phyloP scores from a whole-genome alignment of 2,797 vertebrate genomes.

The Trachops cirrhosus region DNA sequence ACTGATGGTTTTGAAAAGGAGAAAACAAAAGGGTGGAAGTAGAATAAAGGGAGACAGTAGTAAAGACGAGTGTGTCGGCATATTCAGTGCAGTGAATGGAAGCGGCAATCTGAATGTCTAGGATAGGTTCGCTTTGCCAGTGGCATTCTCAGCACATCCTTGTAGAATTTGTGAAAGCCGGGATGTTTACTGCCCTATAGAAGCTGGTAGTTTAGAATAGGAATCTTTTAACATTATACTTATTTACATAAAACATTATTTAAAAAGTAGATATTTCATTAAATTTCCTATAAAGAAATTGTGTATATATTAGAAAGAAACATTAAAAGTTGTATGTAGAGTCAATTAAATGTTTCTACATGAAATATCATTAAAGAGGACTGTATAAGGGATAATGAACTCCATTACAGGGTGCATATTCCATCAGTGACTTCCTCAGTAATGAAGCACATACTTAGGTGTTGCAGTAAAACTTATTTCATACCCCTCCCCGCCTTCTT shows the following conservation, averaged over 20 bases:
- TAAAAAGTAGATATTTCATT: slow-evolving; percentile 2
- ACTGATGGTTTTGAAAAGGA: neutral
- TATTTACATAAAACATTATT: neutral
- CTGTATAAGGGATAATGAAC: neutral
- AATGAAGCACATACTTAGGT: neutral
- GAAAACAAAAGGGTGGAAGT: neutral
- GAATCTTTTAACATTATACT: neutral
- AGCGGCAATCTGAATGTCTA: neutral
- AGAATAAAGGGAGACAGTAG: neutral
- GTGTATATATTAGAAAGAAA: neutral
- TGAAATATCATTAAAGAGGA: neutral
- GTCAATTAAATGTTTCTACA: neutral
- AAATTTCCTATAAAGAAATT: neutral
- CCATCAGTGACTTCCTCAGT: neutral
- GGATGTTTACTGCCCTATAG: neutral
- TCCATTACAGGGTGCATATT: neutral
- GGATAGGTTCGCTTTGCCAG: neutral
- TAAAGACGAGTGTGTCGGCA: neutral
- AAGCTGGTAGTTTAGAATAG: neutral
- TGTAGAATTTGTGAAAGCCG: neutral
- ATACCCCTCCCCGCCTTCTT: neutral
- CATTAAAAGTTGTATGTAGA: neutral
- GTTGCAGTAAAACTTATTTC: neutral
- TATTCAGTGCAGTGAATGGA: neutral
- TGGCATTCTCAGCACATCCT: neutral